A percentile compares a stretch with the other conserved stretches of the same genome.
Conservation (phyloP, 2,113 vertebrate genomes). For the Lontra canadensis region DNA sequence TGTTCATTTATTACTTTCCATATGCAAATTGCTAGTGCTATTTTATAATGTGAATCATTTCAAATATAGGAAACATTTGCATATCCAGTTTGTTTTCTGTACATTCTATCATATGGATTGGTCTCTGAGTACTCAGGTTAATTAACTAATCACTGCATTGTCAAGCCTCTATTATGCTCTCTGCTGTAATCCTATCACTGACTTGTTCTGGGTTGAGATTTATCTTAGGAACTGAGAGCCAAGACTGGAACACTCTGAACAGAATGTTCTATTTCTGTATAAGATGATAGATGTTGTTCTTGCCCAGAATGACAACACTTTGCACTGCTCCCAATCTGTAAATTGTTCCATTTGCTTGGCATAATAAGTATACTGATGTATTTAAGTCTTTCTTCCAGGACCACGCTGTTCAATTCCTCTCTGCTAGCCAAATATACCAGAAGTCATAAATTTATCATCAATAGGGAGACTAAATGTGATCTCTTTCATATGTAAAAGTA, state of each 20-base stretch:
- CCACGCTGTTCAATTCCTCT: slow-evolving; percentile 12
- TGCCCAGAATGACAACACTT: slow-evolving; percentile 62
- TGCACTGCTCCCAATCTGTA: slow-evolving; percentile 40
- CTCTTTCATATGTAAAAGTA: neutral
- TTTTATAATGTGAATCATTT: neutral
- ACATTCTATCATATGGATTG: neutral
- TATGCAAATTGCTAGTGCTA: neutral
- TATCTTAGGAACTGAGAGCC: slow-evolving; percentile 48
- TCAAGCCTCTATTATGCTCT: neutral
- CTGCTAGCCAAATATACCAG: slow-evolving; percentile 22
- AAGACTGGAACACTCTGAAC: slow-evolving; percentile 52
- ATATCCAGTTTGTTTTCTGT: neutral
- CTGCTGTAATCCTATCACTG: neutral
- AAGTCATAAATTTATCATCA: slow-evolving; percentile 46
- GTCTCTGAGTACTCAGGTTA: slow-evolving; percentile 15
- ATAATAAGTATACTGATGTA: slow-evolving; percentile 42
- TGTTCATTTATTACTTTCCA: neutral
- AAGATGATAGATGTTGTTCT: slow-evolving; percentile 62
- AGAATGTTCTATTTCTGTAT: slow-evolving; percentile 61
- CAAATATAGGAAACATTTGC: neutral
- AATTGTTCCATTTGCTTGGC: slow-evolving; percentile 59
- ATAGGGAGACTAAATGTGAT: neutral
- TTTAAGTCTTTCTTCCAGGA: slow-evolving; percentile 37
- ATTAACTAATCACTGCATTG: slow-evolving; percentile 48
- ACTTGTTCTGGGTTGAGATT: slow-evolving; percentile 55